Conservation (phyloP, 92 coral and sea anemone genomes). For the Zoanthus sociatus region DNA sequence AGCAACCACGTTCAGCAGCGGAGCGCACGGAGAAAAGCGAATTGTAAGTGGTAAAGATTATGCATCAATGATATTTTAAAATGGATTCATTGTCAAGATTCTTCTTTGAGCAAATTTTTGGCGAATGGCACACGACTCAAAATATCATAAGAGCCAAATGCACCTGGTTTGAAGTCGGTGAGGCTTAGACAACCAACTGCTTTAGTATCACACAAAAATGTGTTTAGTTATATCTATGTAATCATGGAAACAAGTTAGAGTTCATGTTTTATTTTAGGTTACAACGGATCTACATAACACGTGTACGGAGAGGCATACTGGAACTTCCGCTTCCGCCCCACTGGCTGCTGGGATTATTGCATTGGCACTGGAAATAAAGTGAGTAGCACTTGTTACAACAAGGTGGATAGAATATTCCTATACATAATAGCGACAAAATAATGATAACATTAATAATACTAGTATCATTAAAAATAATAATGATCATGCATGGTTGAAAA, state of each 20-base stretch:
- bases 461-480: neutral
- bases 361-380: slow-evolving; percentile 96
- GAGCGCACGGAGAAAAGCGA: slow-evolving; percentile 86
- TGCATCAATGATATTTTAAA: too few species aligned
- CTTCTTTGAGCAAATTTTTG: too few species aligned
- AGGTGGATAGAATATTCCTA: neutral
- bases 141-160: too few species aligned
- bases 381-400: slow-evolving; percentile 28
- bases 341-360: slow-evolving; percentile 98
- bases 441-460: neutral
- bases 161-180: neutral
- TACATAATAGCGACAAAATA: neutral
- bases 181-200: neutral
- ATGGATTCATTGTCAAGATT: too few species aligned
- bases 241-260: too few species aligned
- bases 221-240: neutral
- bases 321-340: slow-evolving; percentile 99
- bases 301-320: slow-evolving; percentile 96
- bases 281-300: slow-evolving; percentile 93
- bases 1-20: slow-evolving; percentile 98
- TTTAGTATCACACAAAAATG: neutral
- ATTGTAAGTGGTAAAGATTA: slow-evolving; percentile 72
- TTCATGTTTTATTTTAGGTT: slow-evolving; percentile 59
- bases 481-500: neutral
- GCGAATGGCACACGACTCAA: too few species aligned